Base-by-base conservation (phyloP, 1,140 invertebrate species). In the Phymastichus coffea region DNA sequence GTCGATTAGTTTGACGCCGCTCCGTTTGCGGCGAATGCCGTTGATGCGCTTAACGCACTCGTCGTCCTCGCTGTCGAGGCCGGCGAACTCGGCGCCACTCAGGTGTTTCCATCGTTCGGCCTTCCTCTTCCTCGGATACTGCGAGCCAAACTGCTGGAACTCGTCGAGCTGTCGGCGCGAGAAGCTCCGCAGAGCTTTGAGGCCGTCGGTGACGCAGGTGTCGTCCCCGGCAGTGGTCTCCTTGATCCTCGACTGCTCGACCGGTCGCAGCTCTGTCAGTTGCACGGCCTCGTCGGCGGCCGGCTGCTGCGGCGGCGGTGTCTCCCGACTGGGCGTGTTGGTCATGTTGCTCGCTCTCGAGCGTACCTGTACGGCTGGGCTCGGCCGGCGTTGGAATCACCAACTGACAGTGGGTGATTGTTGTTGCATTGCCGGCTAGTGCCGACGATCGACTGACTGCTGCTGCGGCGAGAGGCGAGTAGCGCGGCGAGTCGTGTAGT, bases 221-320 rank as follows among this genome's bases (percentile, higher is more conserved):
- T 73, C 66, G 7, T 63, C 64, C 14, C 69, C 62, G 23, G 63
- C 49, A 6, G 40, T 37, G 17, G 62, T 62, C 25, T 72, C 66
- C 2, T 66, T 65, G 10, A 79, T 74, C 2, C 70, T 38, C 2
- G 73, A 80, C 14, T 75, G 76, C 33, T 77, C 67, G 3, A 80
- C 77, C 0, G 78, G 78, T 7, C 71, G 43, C 10, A 80, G 51
- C 57, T 80, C 78, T 3, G 78, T 80, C 10, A 79, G 46, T 9
- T 79, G 69, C 15, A 79, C 57, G 15, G 74, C 74, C 12, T 79
- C 76, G 25, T 70, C 69, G 17, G 44, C 75, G 25, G 70, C 69
- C 17, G 44, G 43, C 23, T 64, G 63, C 9, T 58, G 61, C 6
- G 6, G 28, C 6, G 28, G 28, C 15, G 4, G 30, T 64, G 61